Evolutionary conservation across 2,888 invertebrate species (phyloP).

Genomic region (Mythimna loreyi): DNA sequence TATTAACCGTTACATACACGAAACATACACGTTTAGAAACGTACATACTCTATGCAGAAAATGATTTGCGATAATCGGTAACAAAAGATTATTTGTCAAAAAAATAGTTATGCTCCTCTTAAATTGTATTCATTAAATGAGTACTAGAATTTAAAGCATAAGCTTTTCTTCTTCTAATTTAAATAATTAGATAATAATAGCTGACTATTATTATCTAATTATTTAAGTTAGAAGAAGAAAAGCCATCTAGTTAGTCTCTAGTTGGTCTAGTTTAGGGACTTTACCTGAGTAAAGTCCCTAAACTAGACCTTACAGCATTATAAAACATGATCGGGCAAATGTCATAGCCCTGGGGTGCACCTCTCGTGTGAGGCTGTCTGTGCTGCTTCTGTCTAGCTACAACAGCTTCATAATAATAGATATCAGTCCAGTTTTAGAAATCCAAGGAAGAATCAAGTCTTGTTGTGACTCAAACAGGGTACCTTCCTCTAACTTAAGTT

Average conservation of each 20-base stretch:
- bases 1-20: slow-evolving; percentile 7
- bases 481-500: too few species aligned
- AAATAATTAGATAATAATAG: not conserved
- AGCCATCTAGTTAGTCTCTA: too few species aligned
- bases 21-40: not conserved
- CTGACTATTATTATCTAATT: too few species aligned
- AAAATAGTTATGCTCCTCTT: not conserved
- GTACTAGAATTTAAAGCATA: not conserved
- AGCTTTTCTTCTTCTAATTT: not conserved
- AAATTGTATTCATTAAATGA: not conserved
- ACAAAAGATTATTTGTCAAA: not conserved
- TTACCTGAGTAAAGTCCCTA: too few species aligned
- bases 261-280: too few species aligned
- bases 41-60: not conserved
- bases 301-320: not conserved
- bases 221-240: too few species aligned
- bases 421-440: not conserved
- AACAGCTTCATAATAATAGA: not conserved
- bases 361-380: not conserved
- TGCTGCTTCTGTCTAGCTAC: not conserved
- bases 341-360: slow-evolving; percentile 9
- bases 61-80: not conserved
- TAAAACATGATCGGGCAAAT: slow-evolving; percentile 1
- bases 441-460: not conserved
- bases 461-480: not conserved